Conservation (phyloP, 2,797 vertebrate genomes). For the Rhinophrynus dorsalis region DNA sequence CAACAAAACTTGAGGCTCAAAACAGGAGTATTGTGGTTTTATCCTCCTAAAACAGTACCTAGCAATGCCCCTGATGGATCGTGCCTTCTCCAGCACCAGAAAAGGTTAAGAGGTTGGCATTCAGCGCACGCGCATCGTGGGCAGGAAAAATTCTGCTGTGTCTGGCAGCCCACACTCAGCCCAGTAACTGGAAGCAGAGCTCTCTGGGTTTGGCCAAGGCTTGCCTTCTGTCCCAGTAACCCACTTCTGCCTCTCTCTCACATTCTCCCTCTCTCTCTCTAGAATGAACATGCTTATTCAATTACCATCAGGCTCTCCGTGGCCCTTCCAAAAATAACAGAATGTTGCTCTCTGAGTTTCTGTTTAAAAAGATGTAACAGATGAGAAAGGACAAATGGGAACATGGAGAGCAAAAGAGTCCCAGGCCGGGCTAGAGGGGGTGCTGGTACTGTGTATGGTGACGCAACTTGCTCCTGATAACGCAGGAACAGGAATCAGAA, state of each 20-base stretch:
- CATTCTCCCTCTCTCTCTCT: neutral
- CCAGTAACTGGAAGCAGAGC: slow-evolving; percentile 29
- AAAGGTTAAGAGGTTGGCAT: slow-evolving; percentile 4
- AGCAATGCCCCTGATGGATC: too few relatives aligned
- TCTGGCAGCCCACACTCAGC: neutral
- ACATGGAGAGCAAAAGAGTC: neutral
- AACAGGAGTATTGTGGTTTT: too few relatives aligned
- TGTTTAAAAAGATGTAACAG: neutral
- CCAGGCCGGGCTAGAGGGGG: neutral
- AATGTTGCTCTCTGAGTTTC: neutral
- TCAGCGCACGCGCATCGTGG: neutral
- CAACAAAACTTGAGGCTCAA: too few relatives aligned
- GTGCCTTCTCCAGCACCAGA: neutral
- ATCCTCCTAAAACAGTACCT: too few relatives aligned
- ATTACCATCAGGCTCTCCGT: slow-evolving; percentile 4
- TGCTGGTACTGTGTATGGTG: neutral
- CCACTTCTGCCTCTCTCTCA: slow-evolving; percentile 9
- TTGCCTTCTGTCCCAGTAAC: slow-evolving; percentile 27
- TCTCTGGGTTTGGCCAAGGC: neutral
- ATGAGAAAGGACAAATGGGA: neutral
- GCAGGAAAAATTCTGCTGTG: neutral
- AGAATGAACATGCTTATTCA: neutral
- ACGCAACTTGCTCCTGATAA: neutral
- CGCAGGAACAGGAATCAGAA: neutral
- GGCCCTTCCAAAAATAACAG: slow-evolving; percentile 35